Conservation (phyloP, 2,113 vertebrate species). For the Passer montanus region DNA sequence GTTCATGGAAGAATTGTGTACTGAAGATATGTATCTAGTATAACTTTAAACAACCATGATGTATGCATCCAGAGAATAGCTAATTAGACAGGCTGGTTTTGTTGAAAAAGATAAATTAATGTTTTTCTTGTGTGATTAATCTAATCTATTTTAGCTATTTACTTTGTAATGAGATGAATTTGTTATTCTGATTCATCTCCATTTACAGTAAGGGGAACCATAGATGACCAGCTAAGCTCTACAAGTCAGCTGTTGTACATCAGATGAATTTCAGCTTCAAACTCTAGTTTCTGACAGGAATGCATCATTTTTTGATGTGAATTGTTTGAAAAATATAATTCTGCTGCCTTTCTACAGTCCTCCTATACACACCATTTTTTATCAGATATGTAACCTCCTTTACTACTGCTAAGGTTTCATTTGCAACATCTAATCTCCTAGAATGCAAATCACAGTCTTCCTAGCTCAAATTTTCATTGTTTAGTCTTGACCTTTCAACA, state of each 20-base stretch:
- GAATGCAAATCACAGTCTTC: neutral
- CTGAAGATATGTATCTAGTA: neutral
- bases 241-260: neutral
- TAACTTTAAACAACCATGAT: neutral
- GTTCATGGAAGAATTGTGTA: neutral
- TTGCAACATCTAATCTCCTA: neutral
- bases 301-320: neutral
- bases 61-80: neutral
- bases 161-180: neutral
- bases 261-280: neutral
- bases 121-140: neutral
- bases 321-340: neutral
- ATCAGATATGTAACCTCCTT: neutral
- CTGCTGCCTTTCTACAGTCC: neutral
- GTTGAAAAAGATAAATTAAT: neutral
- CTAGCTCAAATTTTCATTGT: neutral
- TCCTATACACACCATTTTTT: neutral
- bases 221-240: neutral
- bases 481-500: neutral
- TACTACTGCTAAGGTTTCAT: neutral
- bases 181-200: neutral
- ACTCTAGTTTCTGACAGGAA: neutral
- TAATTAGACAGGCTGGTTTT: neutral
- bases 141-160: neutral
- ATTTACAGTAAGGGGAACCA: neutral